phyloP scores from a whole-genome alignment of 1,140 invertebrate species.

The Zaprionus tsacasi region DNA sequence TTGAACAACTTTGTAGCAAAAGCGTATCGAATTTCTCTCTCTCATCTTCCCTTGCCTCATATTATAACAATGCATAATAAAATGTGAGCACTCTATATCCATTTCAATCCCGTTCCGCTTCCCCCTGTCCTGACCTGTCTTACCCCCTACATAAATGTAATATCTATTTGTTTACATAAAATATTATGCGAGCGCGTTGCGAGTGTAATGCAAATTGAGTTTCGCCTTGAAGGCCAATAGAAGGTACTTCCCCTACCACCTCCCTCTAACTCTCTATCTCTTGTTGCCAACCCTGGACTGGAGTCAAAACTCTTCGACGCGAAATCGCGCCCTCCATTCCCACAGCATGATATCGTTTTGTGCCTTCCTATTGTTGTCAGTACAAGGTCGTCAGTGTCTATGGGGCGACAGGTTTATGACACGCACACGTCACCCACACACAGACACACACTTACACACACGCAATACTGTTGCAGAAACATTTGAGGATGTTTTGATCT shows the following conservation, averaged over 20 bases:
- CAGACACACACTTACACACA: constrained; percentile 11
- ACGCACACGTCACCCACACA: constrained; percentile 67
- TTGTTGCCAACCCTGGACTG: constrained; percentile 3
- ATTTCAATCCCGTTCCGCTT: background rate
- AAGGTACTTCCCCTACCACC: background rate
- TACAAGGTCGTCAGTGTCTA: constrained; percentile 21
- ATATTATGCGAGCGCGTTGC: constrained; percentile 66
- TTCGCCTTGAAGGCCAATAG: constrained; percentile 41
- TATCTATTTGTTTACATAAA: constrained; percentile 58
- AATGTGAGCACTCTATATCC: constrained; percentile 8
- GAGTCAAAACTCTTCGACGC: constrained; percentile 54
- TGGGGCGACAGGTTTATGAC: constrained; percentile 68
- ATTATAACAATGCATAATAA: background rate
- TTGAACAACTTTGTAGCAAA: background rate
- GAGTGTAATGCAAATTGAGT: constrained; percentile 80
- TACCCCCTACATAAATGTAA: constrained; percentile 29
- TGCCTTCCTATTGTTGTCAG: background rate
- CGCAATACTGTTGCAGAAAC: constrained; percentile 1
- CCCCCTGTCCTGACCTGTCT: too few relatives aligned
- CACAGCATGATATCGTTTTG: constrained; percentile 8
- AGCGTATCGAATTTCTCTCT: background rate
- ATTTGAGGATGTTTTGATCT: background rate
- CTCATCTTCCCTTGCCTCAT: background rate
- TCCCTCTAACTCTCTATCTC: background rate
- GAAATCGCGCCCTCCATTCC: constrained; percentile 9